Conservation (phyloP, 2,888 invertebrate species). For the Limnephilus marmoratus region DNA sequence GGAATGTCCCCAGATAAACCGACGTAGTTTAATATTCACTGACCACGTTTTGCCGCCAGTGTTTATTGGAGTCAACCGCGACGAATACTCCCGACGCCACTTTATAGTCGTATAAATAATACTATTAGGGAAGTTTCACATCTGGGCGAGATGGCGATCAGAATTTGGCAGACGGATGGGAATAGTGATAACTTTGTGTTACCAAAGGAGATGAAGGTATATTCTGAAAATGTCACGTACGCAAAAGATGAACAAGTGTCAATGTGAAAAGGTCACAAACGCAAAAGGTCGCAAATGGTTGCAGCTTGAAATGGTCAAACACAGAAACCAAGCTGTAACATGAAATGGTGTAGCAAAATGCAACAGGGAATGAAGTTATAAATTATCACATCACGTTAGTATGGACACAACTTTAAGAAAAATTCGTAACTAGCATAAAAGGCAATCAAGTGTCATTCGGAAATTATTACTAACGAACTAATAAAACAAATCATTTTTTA, state of each 20-base stretch:
- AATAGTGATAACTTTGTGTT: not conserved
- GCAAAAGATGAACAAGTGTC: not conserved
- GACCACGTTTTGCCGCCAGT: not conserved
- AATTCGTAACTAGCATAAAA: too few species aligned
- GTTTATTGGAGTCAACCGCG: conserved; percentile 16
- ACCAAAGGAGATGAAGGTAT: not conserved
- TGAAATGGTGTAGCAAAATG: too few species aligned
- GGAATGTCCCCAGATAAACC: not conserved
- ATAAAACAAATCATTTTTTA: too few species aligned
- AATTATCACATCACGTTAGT: too few species aligned
- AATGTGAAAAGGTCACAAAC: not conserved
- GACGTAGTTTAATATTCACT: not conserved
- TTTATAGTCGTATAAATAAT: not conserved
- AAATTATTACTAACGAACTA: too few species aligned
- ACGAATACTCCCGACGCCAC: not conserved
- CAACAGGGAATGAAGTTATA: too few species aligned
- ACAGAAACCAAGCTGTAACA: too few species aligned
- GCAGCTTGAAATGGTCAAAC: too few species aligned
- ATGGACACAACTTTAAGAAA: too few species aligned
- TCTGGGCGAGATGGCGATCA: not conserved
- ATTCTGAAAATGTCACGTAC: not conserved
- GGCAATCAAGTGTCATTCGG: too few species aligned
- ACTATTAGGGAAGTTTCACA: not conserved
- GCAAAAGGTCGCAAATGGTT: too few species aligned
- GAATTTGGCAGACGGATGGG: not conserved